A percentile compares a stretch with the other conserved stretches of the same genome.
Conservation (phyloP, 2,797 vertebrate species). For the Anabacerthia variegaticeps region DNA sequence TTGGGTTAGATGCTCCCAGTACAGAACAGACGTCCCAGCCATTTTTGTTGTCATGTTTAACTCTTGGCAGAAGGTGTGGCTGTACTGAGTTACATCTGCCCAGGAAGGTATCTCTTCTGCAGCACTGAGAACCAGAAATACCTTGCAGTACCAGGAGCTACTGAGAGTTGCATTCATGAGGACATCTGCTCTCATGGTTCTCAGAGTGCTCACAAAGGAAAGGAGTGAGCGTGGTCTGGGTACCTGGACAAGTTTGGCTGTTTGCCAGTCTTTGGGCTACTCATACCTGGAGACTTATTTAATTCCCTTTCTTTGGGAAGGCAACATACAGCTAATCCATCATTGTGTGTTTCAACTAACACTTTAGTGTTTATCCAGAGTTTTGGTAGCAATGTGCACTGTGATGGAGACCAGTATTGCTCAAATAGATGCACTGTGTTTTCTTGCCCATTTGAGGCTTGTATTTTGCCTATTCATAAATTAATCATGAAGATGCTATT, state of each 20-base stretch:
- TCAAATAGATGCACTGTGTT: background rate
- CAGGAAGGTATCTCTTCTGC: background rate
- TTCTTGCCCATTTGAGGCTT: background rate
- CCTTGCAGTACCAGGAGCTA: background rate
- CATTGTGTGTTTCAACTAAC: background rate
- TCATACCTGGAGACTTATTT: background rate
- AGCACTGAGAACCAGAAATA: background rate
- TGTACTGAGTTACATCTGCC: background rate
- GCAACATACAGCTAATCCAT: background rate
- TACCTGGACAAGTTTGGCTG: background rate
- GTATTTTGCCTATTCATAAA: background rate
- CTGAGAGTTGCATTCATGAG: background rate
- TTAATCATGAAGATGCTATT: background rate
- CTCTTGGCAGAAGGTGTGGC: background rate
- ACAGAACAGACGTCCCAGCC: background rate
- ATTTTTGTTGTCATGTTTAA: background rate
- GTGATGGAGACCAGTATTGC: background rate
- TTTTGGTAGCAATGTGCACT: background rate
- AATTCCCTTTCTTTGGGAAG: background rate
- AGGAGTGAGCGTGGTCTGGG: background rate
- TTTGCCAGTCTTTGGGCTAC: background rate
- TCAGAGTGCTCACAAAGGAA: background rate
- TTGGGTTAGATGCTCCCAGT: background rate
- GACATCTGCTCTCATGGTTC: background rate
- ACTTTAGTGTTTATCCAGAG: background rate